phyloP scores from a whole-genome alignment of 2,113 vertebrate species.

The Labeo rohita region DNA sequence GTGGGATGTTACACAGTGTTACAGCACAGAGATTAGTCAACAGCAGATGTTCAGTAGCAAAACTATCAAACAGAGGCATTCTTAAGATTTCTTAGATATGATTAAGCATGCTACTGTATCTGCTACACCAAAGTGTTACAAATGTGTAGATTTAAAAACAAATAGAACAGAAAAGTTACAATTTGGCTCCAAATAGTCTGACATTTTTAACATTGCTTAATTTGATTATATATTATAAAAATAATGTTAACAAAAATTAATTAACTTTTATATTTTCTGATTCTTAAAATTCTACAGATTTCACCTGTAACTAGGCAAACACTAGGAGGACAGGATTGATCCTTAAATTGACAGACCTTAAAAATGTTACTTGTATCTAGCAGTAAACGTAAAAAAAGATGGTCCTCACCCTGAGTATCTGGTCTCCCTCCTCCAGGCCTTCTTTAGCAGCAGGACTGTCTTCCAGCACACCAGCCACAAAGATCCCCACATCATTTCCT shows the following conservation, averaged over 20 bases:
- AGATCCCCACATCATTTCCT: constrained; percentile 98
- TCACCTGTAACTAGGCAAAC: neutral
- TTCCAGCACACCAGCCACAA: constrained; percentile 96
- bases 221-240: too few species aligned
- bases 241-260: neutral
- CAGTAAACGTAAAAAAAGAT: neutral
- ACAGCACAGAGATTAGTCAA: constrained; percentile 46
- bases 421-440: constrained; percentile 97
- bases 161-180: neutral
- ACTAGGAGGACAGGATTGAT: neutral
- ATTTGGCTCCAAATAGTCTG: too few species aligned
- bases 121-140: neutral
- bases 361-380: neutral
- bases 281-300: neutral
- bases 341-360: neutral
- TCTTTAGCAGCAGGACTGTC: constrained; percentile 98
- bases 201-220: too few species aligned
- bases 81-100: neutral
- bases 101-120: constrained; percentile 12
- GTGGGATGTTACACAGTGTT: constrained; percentile 51
- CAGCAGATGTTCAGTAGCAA: constrained; percentile 61
- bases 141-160: neutral
- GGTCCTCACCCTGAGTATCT: constrained; percentile 94
- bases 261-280: neutral
- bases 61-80: neutral